Conservation (phyloP, 2,113 vertebrate species). For the Pica pica region DNA sequence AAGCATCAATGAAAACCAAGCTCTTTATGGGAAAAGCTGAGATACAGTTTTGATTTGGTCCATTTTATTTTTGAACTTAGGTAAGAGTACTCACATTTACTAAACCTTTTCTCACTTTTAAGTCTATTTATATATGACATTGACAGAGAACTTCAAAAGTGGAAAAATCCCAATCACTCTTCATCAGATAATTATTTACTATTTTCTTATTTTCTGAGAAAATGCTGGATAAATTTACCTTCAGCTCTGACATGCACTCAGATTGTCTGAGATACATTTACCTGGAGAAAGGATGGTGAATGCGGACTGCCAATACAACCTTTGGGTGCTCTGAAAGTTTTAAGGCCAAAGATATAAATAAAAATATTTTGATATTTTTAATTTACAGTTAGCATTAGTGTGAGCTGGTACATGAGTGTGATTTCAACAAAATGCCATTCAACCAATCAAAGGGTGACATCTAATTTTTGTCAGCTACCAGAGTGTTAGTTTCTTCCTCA, state of each 20-base stretch:
- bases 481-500: not conserved
- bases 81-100: not conserved
- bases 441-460: not conserved
- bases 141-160: not conserved
- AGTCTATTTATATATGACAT: not conserved
- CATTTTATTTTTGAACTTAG: not conserved
- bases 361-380: not conserved
- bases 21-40: not conserved
- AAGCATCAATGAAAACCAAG: not conserved
- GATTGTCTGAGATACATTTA: not conserved
- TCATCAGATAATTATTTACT: not conserved
- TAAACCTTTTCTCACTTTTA: not conserved
- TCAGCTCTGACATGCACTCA: not conserved
- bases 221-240: not conserved
- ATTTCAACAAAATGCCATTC: not conserved
- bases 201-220: not conserved
- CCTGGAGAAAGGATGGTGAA: not conserved
- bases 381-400: not conserved
- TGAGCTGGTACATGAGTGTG: not conserved
- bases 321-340: not conserved
- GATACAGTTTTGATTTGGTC: not conserved
- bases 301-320: not conserved
- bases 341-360: not conserved
- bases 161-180: not conserved
- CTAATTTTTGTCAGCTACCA: not conserved